Conservation (phyloP, 2,888 invertebrate species). For the Choreutis nemorana region DNA sequence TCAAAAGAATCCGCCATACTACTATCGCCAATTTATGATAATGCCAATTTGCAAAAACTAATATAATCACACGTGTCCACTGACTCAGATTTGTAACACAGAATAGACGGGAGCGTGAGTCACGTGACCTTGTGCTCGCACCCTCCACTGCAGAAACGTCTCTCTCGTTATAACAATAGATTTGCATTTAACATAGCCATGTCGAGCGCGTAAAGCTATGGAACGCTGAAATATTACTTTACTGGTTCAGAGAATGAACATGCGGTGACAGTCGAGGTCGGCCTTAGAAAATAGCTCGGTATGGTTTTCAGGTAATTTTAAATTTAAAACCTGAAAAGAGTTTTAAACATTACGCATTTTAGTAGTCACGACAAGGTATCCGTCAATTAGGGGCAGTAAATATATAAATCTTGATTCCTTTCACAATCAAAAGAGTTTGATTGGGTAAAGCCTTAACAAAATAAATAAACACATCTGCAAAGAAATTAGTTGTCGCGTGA, state of each 20-base stretch:
- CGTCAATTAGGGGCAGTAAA: too few species aligned
- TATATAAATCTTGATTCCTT: too few species aligned
- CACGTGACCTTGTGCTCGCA: slow-evolving; percentile 44
- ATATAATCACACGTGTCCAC: slow-evolving; percentile 20
- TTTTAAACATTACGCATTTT: too few species aligned
- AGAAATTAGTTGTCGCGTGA: slow-evolving; percentile 54
- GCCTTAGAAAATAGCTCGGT: slow-evolving; percentile 4
- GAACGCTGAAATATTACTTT: slow-evolving; percentile 50
- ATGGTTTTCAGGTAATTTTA: too few species aligned
- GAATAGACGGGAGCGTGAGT: slow-evolving; percentile 43
- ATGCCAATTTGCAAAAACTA: too few species aligned
- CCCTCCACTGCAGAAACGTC: too few species aligned
- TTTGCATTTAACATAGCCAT: slow-evolving; percentile 12
- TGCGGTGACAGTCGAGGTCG: slow-evolving; percentile 35
- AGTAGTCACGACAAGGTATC: too few species aligned
- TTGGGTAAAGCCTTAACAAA: slow-evolving; percentile 28
- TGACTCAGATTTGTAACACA: slow-evolving; percentile 35
- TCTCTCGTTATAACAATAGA: too few species aligned
- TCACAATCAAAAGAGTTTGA: slow-evolving; percentile 14
- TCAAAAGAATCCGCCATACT: too few species aligned
- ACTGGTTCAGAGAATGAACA: slow-evolving; percentile 30
- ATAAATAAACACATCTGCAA: slow-evolving; percentile 42
- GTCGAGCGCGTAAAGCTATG: slow-evolving; percentile 32
- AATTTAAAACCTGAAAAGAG: too few species aligned
- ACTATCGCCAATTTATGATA: too few species aligned